Conservation (phyloP, 1,140 invertebrate genomes). For the Lordiphosa stackelbergi region DNA sequence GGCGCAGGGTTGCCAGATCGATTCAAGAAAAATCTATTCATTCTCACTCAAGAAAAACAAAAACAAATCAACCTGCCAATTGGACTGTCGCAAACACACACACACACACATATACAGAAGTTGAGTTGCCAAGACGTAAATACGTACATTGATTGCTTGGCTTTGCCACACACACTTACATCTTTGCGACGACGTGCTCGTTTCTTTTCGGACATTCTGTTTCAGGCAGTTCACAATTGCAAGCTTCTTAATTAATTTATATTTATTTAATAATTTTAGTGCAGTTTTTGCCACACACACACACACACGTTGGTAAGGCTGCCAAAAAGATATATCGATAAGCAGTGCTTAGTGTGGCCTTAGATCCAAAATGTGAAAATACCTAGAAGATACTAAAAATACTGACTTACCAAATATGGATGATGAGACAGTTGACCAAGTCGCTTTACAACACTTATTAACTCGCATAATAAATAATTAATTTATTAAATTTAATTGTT, state of each 20-base stretch:
- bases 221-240: conserved; percentile 10
- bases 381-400: no score
- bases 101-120: neutral
- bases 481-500: no score
- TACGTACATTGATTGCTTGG: conserved; percentile 1
- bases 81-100: conserved; percentile 34
- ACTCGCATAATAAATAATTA: no score
- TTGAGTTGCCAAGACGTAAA: conserved; percentile 8
- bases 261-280: conserved; percentile 43
- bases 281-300: conserved; percentile 61
- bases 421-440: no score
- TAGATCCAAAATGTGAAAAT: neutral
- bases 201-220: conserved; percentile 74
- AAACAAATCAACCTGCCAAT: conserved; percentile 45
- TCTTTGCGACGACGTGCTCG: conserved; percentile 74
- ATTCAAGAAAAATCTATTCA: no score
- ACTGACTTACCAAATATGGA: no score
- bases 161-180: conserved; percentile 54
- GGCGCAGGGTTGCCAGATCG: no score
- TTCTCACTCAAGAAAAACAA: conserved; percentile 62
- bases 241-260: conserved; percentile 26
- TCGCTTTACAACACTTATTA: no score
- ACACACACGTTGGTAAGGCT: conserved; percentile 28
- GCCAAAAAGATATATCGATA: conserved; percentile 2
- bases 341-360: neutral